Conservation (phyloP, 2,888 invertebrate species). For the Andrena camellia region DNA sequence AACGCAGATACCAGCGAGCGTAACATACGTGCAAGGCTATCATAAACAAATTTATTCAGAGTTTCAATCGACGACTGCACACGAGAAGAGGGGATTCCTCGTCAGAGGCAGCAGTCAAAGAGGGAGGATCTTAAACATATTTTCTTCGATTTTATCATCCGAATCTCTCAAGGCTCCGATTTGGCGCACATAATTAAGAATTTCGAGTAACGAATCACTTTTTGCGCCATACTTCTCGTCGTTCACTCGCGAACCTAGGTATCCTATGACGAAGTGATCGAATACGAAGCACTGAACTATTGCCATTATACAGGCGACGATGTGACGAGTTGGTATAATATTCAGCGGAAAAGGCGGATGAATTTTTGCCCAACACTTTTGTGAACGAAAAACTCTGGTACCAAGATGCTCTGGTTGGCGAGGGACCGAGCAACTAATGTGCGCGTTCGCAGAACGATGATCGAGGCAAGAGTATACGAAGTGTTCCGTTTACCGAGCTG, state of each 20-base stretch:
- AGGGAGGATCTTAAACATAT: too few species aligned
- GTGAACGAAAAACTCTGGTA: constrained; percentile 9
- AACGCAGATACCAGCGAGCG: background rate
- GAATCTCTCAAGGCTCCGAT: background rate
- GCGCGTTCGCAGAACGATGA: constrained; percentile 63
- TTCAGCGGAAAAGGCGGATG: background rate
- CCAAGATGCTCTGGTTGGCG: constrained; percentile 11
- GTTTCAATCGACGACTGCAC: background rate
- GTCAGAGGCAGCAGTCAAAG: background rate
- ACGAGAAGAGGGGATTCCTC: background rate
- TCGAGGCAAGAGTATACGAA: constrained; percentile 56
- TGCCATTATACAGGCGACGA: background rate
- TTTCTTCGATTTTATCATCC: background rate
- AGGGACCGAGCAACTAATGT: constrained; percentile 39
- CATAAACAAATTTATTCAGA: background rate
- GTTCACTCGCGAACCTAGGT: constrained; percentile 29
- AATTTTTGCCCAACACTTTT: constrained; percentile 27
- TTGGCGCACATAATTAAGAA: background rate
- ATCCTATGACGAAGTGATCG: background rate
- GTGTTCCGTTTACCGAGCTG: constrained; percentile 60
- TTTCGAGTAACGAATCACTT: constrained; percentile 20
- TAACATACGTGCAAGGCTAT: background rate
- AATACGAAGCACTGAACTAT: constrained; percentile 13
- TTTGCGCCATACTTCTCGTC: background rate
- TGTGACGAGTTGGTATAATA: background rate